Conservation (phyloP, 1,140 invertebrate species). For the Penaeus japonicus region DNA sequence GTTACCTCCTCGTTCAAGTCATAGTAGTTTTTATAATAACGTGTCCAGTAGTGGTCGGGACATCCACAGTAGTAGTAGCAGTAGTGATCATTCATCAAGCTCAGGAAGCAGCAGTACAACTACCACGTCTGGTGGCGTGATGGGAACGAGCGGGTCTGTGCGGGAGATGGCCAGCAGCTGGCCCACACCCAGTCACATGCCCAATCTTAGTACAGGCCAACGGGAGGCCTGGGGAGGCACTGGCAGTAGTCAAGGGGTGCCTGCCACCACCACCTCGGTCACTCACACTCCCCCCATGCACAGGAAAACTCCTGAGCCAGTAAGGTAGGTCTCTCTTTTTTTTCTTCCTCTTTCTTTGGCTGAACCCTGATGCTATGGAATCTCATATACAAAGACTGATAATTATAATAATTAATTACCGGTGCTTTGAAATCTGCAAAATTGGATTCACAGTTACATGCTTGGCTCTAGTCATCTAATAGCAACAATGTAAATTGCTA, state of each 20-base stretch:
- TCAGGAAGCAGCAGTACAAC: slow-evolving; percentile 54
- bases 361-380: neutral
- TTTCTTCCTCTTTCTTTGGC: neutral
- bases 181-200: slow-evolving; percentile 35
- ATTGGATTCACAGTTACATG: neutral
- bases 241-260: slow-evolving; percentile 51
- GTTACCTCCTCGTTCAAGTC: slow-evolving; percentile 46
- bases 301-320: slow-evolving; percentile 59
- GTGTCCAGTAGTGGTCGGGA: slow-evolving; percentile 39
- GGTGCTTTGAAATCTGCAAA: neutral
- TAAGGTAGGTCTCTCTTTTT: slow-evolving; percentile 52
- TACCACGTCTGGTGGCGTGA: slow-evolving; percentile 25
- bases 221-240: slow-evolving; percentile 40
- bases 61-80: slow-evolving; percentile 46
- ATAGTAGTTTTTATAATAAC: slow-evolving; percentile 46
- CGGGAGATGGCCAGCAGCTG: slow-evolving; percentile 52
- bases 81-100: slow-evolving; percentile 44
- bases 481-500: too few species aligned
- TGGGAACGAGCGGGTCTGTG: slow-evolving; percentile 39
- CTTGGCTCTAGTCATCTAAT: too few species aligned
- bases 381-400: neutral
- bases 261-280: slow-evolving; percentile 49
- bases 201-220: slow-evolving; percentile 27
- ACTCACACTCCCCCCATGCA: slow-evolving; percentile 57
- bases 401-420: neutral